Conservation (phyloP, 2,113 vertebrate species). For the Solea senegalensis region DNA sequence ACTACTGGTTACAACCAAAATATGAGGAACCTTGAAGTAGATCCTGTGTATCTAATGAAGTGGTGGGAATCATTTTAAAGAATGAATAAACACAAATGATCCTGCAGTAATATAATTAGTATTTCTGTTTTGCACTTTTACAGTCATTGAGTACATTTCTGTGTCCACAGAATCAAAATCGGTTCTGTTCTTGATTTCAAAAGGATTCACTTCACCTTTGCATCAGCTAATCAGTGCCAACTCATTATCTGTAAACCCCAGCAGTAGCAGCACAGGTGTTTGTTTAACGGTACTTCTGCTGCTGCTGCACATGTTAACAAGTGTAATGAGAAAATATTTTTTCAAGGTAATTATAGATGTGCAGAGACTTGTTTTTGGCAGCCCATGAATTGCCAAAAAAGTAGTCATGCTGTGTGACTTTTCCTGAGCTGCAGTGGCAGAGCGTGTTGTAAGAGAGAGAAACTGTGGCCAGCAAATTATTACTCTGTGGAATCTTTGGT, state of each 20-base stretch:
- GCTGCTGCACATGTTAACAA: too few species aligned
- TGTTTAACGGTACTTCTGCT: not conserved
- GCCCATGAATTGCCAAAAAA: not conserved
- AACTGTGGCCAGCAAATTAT: not conserved
- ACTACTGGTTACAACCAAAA: too few species aligned
- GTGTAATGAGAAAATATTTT: not conserved
- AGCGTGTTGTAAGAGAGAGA: constrained; percentile 13
- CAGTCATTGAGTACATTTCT: too few species aligned
- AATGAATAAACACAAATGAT: too few species aligned
- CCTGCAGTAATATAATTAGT: too few species aligned
- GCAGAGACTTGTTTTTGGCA: constrained; percentile 2
- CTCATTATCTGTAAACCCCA: not conserved
- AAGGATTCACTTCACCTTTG: not conserved
- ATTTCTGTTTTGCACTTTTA: too few species aligned
- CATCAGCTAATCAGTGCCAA: not conserved
- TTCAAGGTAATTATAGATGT: not conserved
- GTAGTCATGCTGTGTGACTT: not conserved
- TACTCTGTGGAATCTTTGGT: not conserved
- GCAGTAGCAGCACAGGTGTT: not conserved
- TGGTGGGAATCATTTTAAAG: too few species aligned
- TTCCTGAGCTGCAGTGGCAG: constrained; percentile 1
- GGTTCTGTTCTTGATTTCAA: not conserved
- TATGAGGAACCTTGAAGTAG: too few species aligned
- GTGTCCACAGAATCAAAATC: not conserved
- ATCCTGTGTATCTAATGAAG: too few species aligned